Evolutionary conservation across 1,140 invertebrate species (phyloP).

Genomic region (Berghia stephanieae): DNA sequence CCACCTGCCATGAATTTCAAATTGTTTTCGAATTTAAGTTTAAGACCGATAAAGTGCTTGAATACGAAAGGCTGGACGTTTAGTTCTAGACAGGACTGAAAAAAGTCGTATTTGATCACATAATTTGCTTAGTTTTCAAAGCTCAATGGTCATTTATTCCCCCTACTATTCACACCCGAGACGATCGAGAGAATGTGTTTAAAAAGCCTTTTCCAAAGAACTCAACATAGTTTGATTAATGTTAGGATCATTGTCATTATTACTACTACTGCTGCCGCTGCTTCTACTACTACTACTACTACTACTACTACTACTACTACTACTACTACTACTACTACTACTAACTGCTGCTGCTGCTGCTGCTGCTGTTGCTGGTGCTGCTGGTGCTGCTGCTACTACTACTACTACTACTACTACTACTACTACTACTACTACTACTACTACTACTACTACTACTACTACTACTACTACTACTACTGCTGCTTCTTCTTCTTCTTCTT

Average conservation of each 20-base stretch:
- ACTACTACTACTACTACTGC: conserved; percentile 23
- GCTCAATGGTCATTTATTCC: not conserved
- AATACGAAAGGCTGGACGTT: not conserved
- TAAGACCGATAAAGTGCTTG: not conserved
- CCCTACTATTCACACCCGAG: too few relatives aligned
- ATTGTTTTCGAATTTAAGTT: not conserved
- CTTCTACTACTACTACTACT: conserved; percentile 7
- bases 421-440: conserved; percentile 16
- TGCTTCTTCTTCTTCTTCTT: too few relatives aligned
- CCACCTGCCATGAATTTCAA: not conserved
- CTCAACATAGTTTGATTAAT: not conserved
- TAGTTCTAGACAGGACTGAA: not conserved
- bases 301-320: conserved; percentile 1
- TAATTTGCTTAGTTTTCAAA: not conserved
- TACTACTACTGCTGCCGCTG: not conserved
- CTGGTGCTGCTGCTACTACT: conserved; percentile 8
- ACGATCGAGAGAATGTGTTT: too few relatives aligned
- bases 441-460: conserved; percentile 27
- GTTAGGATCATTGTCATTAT: not conserved
- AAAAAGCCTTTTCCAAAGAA: too few relatives aligned
- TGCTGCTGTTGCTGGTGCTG: conserved; percentile 10
- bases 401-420: not conserved
- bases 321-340: not conserved
- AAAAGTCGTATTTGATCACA: not conserved
- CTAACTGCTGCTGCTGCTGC: conserved; percentile 11